phyloP scores from a whole-genome alignment of 1,140 invertebrate species.

The Atta texana region DNA sequence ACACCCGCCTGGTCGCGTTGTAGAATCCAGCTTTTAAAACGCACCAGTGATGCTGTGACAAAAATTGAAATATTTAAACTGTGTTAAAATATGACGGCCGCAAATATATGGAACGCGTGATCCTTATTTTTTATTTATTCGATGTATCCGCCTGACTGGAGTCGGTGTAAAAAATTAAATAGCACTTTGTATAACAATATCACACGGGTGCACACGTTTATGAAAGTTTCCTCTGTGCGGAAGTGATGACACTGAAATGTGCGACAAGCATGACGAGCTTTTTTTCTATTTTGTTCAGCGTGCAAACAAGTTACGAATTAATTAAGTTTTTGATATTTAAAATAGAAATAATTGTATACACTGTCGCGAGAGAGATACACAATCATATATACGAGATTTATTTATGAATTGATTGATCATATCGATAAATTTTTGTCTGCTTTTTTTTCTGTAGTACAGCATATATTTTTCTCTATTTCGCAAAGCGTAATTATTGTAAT shows the following conservation, averaged over 20 bases:
- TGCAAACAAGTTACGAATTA: conserved; percentile 41
- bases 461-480: not conserved
- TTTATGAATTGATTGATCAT: not conserved
- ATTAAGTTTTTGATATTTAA: conserved; percentile 58
- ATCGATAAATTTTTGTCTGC: not conserved
- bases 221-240: conserved; percentile 26
- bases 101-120: conserved; percentile 40
- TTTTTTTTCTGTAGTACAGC: not conserved
- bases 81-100: conserved; percentile 51
- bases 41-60: conserved; percentile 10
- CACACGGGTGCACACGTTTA: conserved; percentile 25
- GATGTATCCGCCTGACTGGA: conserved; percentile 27
- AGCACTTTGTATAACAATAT: conserved; percentile 59
- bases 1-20: conserved; percentile 16
- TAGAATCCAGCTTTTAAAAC: conserved; percentile 46
- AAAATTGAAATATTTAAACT: conserved; percentile 64
- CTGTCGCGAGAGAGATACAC: not conserved
- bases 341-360: conserved; percentile 16
- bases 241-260: conserved; percentile 48
- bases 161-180: conserved; percentile 59
- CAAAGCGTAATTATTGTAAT: not conserved
- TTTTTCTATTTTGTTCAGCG: conserved; percentile 40
- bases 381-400: not conserved
- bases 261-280: conserved; percentile 38
- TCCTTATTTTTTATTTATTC: conserved; percentile 58